These are phyloP conservation scores for Platygyra sinensis DNA, from an alignment of 64 coral and sea anemone genomes.

Conservation along the genomic window DNA sequence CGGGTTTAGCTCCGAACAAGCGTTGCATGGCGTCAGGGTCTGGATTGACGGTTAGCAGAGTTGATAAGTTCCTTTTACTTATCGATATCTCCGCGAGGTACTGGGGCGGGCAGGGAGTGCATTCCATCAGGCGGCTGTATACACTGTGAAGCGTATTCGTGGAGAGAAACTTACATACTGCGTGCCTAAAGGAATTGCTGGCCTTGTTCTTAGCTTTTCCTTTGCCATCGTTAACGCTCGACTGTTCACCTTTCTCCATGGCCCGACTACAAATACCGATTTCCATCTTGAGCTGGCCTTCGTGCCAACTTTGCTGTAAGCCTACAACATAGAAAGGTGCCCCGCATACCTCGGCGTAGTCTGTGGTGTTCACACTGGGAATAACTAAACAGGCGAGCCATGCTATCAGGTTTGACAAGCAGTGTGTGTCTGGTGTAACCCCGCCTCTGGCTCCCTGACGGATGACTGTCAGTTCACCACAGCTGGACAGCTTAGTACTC, in stretches of 20 bases:
- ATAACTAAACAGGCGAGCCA: conserved; percentile 72
- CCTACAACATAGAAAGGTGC: conserved; percentile 85
- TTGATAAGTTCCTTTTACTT: conserved; percentile 70
- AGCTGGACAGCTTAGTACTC: conserved; percentile 52
- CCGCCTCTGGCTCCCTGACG: conserved; percentile 43
- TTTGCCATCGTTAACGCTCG: conserved; percentile 21
- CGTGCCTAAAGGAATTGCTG: conserved; percentile 54
- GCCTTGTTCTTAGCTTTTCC: conserved; percentile 20
- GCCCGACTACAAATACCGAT: conserved; percentile 67
- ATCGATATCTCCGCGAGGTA: conserved; percentile 32
- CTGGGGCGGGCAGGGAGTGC: not conserved
- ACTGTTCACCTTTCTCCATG: not conserved
- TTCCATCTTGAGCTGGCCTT: conserved; percentile 77
- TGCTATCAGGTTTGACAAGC: conserved; percentile 63
- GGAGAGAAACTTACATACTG: conserved; percentile 81
- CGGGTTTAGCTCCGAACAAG: conserved; percentile 73
- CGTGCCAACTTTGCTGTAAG: conserved; percentile 86
- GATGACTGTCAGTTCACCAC: conserved; percentile 61
- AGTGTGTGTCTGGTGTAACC: conserved; percentile 57
- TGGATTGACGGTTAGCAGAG: conserved; percentile 54
- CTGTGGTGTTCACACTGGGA: conserved; percentile 23
- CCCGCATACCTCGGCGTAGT: conserved; percentile 56
- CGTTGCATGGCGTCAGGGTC: conserved; percentile 80
- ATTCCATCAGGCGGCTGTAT: conserved; percentile 42
- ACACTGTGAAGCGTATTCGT: conserved; percentile 77